These are phyloP conservation scores for Hyphantria cunea DNA, from an alignment of 1,140 invertebrate species.

Conservation along the genomic window DNA sequence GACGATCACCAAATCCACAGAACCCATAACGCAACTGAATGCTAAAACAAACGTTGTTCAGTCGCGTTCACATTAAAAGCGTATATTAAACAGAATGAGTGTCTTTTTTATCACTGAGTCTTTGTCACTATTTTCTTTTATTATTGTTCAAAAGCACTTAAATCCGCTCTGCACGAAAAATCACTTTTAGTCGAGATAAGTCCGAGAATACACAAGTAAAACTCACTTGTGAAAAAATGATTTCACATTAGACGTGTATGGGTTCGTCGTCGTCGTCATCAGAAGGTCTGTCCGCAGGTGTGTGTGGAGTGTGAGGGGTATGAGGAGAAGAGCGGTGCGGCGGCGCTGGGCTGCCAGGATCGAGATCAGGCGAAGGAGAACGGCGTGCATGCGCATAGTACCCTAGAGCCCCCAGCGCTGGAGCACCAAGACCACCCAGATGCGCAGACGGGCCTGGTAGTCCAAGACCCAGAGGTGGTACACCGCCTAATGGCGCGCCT, in stretches of 20 bases:
- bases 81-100: constrained; percentile 5
- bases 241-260: constrained; percentile 67
- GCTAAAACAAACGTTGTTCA: background rate
- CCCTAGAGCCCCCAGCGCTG: constrained; percentile 83
- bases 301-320: constrained; percentile 63
- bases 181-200: background rate
- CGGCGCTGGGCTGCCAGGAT: constrained; percentile 85
- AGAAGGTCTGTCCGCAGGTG: constrained; percentile 59
- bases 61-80: constrained; percentile 2
- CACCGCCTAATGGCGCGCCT: constrained; percentile 64
- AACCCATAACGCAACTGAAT: constrained; percentile 5
- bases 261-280: constrained; percentile 75
- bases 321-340: constrained; percentile 73
- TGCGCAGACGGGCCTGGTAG: constrained; percentile 85
- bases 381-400: constrained; percentile 84
- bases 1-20: constrained; percentile 5
- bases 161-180: constrained; percentile 4
- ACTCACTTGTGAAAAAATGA: constrained; percentile 9
- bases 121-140: constrained; percentile 15
- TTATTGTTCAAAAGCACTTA: background rate
- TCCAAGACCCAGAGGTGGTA: constrained; percentile 77
- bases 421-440: constrained; percentile 79
- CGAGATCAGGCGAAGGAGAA: constrained; percentile 80
- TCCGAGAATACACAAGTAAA: background rate
- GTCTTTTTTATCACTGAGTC: constrained; percentile 32